Conservation (phyloP, 2,797 vertebrate genomes). For the Lithobates sylvaticus region DNA sequence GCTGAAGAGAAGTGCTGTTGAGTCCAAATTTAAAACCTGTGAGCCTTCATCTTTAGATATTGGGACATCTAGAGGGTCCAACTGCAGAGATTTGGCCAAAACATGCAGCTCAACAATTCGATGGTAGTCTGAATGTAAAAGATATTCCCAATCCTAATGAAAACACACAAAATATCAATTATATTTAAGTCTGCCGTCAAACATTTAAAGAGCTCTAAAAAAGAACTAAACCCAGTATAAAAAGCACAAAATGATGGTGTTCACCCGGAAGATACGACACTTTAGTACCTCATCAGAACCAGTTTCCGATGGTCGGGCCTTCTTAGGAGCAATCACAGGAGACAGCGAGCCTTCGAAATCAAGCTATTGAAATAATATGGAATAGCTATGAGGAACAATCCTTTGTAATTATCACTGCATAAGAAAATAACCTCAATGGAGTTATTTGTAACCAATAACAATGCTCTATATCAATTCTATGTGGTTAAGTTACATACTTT, state of each 20-base stretch:
- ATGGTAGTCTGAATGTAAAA: constrained; percentile 90
- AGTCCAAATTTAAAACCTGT: constrained; percentile 83
- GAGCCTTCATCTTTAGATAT: constrained; percentile 71
- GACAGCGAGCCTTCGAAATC: constrained; percentile 97
- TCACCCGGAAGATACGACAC: neutral
- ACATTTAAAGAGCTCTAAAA: neutral
- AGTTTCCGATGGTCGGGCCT: constrained; percentile 92
- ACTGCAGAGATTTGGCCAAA: constrained; percentile 74
- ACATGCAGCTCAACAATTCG: constrained; percentile 84
- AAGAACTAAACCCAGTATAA: neutral
- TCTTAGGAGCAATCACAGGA: constrained; percentile 97
- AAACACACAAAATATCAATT: constrained; percentile 9
- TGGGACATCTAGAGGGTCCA: constrained; percentile 72
- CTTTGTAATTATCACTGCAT: too few relatives aligned
- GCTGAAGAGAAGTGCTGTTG: constrained; percentile 88
- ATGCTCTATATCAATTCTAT: too few relatives aligned
- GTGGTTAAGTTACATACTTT: too few relatives aligned
- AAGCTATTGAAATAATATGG: constrained; percentile 75
- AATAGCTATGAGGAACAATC: neutral
- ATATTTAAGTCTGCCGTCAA: neutral
- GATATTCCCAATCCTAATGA: constrained; percentile 92
- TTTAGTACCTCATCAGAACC: constrained; percentile 91
- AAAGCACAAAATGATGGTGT: neutral
- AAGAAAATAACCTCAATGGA: too few relatives aligned
- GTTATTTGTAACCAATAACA: too few relatives aligned